phyloP scores from a whole-genome alignment of 2,888 invertebrate genomes.

The Boloria euphrosyne region DNA sequence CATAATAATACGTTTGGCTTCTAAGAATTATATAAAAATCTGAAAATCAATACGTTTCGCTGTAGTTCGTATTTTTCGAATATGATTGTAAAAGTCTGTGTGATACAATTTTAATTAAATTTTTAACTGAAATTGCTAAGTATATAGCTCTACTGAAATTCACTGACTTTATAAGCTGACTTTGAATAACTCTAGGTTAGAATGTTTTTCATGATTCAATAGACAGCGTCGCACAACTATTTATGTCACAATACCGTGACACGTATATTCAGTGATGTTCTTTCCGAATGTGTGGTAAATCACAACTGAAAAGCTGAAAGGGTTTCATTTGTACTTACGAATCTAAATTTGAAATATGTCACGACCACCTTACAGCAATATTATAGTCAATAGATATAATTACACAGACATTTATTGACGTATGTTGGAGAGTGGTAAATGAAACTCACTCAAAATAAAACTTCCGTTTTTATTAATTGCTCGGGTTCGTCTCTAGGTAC shows the following conservation, averaged over 20 bases:
- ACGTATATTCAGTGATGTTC: neutral
- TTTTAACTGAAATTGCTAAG: too few species aligned
- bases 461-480: too few species aligned
- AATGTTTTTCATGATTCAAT: neutral
- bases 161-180: too few species aligned
- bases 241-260: neutral
- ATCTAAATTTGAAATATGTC: neutral
- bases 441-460: too few species aligned
- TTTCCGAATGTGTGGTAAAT: constrained; percentile 1
- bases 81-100: too few species aligned
- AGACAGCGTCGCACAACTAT: neutral
- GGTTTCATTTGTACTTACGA: neutral
- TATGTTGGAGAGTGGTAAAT: too few species aligned
- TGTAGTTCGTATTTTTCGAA: too few species aligned
- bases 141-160: too few species aligned
- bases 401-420: neutral
- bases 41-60: too few species aligned
- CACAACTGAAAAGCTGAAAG: neutral
- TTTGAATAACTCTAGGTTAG: too few species aligned
- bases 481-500: too few species aligned
- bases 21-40: neutral
- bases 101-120: too few species aligned
- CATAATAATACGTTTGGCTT: constrained; percentile 28
- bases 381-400: neutral
- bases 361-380: neutral